phyloP scores from a whole-genome alignment of 2,888 invertebrate genomes.

The Calliphora vomitoria region DNA sequence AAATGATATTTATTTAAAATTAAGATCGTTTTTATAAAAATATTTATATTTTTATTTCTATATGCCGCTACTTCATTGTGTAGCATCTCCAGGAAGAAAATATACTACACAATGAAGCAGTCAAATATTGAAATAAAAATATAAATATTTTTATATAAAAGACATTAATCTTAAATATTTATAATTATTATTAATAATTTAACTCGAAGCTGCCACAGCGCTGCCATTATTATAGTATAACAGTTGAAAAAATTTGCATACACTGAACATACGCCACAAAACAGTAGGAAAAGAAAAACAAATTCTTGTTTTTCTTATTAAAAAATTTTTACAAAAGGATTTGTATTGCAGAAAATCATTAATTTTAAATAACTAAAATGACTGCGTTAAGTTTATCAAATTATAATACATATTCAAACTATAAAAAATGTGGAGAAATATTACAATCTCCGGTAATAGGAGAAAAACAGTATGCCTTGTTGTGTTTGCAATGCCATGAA shows the following conservation, averaged over 20 bases:
- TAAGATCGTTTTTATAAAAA: too few species aligned
- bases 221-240: neutral
- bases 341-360: slow-evolving; percentile 20
- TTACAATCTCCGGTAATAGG: slow-evolving; percentile 66
- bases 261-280: slow-evolving; percentile 55
- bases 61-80: too few species aligned
- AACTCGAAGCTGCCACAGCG: too few species aligned
- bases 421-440: slow-evolving; percentile 71
- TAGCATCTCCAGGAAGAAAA: too few species aligned
- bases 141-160: too few species aligned
- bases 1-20: too few species aligned
- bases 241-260: slow-evolving; percentile 7
- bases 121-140: too few species aligned
- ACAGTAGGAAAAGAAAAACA: slow-evolving; percentile 51
- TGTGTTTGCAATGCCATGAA: slow-evolving; percentile 70
- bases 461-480: slow-evolving; percentile 65
- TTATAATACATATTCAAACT: slow-evolving; percentile 62
- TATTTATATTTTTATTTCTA: too few species aligned
- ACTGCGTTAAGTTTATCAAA: slow-evolving; percentile 57
- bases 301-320: slow-evolving; percentile 46
- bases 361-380: slow-evolving; percentile 50
- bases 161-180: too few species aligned
- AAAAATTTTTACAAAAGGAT: slow-evolving; percentile 3
- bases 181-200: too few species aligned
- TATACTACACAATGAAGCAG: too few species aligned